phyloP scores from a whole-genome alignment of 2,797 vertebrate genomes.

The Poecilia wingei region DNA sequence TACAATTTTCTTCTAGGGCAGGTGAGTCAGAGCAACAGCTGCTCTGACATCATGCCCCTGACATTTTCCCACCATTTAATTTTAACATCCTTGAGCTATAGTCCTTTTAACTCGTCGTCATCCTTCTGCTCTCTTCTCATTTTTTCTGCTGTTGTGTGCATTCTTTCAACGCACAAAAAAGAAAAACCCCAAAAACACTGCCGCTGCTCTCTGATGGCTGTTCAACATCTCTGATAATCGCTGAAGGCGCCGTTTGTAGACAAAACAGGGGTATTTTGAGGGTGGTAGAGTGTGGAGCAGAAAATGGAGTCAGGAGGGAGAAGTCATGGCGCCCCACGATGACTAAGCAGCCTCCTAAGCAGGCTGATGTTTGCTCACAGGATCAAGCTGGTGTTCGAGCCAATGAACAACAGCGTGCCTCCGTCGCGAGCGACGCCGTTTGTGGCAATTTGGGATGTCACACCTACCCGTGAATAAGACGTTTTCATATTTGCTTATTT shows the following conservation, averaged over 20 bases:
- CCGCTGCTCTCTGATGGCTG: slow-evolving; percentile 51
- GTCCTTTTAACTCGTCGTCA: slow-evolving; percentile 33
- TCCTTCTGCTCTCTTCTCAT: slow-evolving; percentile 13
- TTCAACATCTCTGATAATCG: slow-evolving; percentile 62
- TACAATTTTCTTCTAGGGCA: slow-evolving; percentile 65
- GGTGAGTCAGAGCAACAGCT: slow-evolving; percentile 68
- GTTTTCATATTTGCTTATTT: slow-evolving; percentile 26
- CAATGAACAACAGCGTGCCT: slow-evolving; percentile 51
- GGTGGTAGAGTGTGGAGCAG: slow-evolving; percentile 57
- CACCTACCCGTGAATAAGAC: slow-evolving; percentile 31
- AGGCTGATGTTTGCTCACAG: slow-evolving; percentile 61
- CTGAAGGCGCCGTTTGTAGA: slow-evolving; percentile 56
- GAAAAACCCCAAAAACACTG: not conserved
- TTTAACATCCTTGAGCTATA: slow-evolving; percentile 64
- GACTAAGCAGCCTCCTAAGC: slow-evolving; percentile 64
- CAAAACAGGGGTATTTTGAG: slow-evolving; percentile 63
- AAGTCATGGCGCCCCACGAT: slow-evolving; percentile 56
- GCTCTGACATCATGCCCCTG: slow-evolving; percentile 49
- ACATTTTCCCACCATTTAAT: slow-evolving; percentile 69
- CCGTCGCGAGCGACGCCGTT: slow-evolving; percentile 17
- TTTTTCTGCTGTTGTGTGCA: slow-evolving; percentile 17
- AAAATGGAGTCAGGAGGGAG: slow-evolving; percentile 69
- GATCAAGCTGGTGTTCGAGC: slow-evolving; percentile 46
- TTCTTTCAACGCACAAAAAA: slow-evolving; percentile 46
- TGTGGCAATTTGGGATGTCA: slow-evolving; percentile 30